Evolutionary conservation across 2,797 vertebrate species (phyloP).

Genomic region (Chrysocyon brachyurus): DNA sequence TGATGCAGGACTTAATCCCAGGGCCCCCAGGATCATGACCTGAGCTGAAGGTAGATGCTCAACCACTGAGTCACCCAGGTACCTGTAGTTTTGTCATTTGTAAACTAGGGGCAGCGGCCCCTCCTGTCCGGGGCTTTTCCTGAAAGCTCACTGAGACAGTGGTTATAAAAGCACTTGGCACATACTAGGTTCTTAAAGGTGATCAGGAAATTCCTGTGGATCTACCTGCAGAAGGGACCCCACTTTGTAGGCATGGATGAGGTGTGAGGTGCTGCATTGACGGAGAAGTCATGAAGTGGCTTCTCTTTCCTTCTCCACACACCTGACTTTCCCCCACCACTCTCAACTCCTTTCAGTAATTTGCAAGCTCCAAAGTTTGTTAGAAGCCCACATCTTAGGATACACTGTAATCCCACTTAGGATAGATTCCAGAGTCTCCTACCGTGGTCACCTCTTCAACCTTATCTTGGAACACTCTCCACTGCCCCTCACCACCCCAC

Average conservation of each 20-base stretch:
- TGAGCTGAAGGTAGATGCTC: too few species aligned
- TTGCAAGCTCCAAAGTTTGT: not conserved
- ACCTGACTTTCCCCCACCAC: not conserved
- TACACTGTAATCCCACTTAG: not conserved
- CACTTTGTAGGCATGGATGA: not conserved
- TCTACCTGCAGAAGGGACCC: not conserved
- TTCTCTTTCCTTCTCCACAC: not conserved
- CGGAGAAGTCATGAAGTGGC: not conserved
- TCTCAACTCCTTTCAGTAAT: not conserved
- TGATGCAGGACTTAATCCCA: too few species aligned
- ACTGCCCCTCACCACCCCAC: fast-evolving
- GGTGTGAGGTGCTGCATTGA: not conserved
- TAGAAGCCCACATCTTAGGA: not conserved
- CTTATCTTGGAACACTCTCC: not conserved
- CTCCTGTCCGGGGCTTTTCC: not conserved
- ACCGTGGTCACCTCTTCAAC: not conserved
- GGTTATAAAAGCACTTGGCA: not conserved
- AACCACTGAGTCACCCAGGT: too few species aligned
- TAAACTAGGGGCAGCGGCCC: not conserved
- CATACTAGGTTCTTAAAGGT: not conserved
- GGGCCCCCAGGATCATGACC: too few species aligned
- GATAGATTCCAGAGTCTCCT: not conserved
- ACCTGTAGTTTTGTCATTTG: not conserved
- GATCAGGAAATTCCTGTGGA: fast-evolving
- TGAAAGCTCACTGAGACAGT: not conserved